Percentiles rank a stretch among this genome's conserved stretches.
Conservation (phyloP, 2,888 invertebrate species). For the Dolomedes plantarius region DNA sequence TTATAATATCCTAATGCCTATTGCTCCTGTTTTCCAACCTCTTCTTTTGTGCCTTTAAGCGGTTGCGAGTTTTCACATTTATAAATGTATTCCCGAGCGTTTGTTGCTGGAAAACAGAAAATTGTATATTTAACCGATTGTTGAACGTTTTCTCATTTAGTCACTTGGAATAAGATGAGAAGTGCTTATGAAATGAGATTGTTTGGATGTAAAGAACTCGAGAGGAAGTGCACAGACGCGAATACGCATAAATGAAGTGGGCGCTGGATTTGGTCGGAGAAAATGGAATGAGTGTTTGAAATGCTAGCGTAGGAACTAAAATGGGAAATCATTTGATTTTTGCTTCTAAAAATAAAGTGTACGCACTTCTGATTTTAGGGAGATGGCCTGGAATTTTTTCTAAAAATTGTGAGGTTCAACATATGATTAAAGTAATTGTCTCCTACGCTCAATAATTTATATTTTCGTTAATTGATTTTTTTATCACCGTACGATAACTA, state of each 20-base stretch:
- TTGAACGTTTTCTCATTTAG: slow-evolving; percentile 26
- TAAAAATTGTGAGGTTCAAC: too few species aligned
- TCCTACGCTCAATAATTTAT: too few species aligned
- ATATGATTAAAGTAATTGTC: too few species aligned
- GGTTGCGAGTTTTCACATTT: background rate
- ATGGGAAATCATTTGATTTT: background rate
- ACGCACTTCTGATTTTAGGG: too few species aligned
- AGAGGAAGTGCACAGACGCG: background rate
- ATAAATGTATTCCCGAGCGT: background rate
- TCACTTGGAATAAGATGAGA: background rate
- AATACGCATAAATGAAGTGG: slow-evolving; percentile 7
- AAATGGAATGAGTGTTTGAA: background rate
- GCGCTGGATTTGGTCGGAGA: background rate
- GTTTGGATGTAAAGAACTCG: background rate
- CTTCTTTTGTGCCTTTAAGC: background rate
- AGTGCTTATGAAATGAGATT: slow-evolving; percentile 21
- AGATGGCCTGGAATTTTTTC: too few species aligned
- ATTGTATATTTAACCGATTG: slow-evolving; percentile 25
- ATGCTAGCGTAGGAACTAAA: background rate
- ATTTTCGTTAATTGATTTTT: too few species aligned
- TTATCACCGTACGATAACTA: too few species aligned
- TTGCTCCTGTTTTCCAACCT: background rate
- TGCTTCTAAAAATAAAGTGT: background rate
- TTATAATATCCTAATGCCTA: slow-evolving; percentile 12
- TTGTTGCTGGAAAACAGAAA: background rate